A percentile compares a stretch with the other conserved stretches of the same genome.
Evolutionary conservation across 1,140 invertebrate genomes (phyloP).

Genomic region (Leptoteleia sp.): DNA sequence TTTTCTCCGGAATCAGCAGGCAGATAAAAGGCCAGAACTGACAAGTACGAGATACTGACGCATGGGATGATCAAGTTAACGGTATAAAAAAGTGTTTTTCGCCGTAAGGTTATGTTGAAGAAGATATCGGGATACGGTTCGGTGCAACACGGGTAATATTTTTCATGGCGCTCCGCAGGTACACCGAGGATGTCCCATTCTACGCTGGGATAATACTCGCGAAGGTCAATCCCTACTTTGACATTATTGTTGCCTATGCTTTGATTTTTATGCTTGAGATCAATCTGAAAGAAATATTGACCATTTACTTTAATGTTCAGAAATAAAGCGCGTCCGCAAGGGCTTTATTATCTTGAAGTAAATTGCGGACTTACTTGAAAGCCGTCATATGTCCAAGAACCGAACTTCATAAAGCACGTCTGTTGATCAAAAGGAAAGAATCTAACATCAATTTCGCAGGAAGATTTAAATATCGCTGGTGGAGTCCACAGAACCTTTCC

Average conservation of each 20-base stretch:
- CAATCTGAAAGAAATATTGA: no score
- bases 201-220: no score
- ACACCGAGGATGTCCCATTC: no score
- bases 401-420: constrained; percentile 97
- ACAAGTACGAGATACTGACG: constrained; percentile 95
- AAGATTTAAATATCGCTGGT: constrained; percentile 98
- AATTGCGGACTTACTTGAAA: constrained; percentile 69
- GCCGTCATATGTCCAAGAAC: constrained; percentile 99
- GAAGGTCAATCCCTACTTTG: no score
- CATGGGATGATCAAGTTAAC: constrained; percentile 97
- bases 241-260: no score
- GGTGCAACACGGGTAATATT: no score
- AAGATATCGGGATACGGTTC: no score
- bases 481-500: constrained; percentile 96
- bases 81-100: constrained; percentile 97
- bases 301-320: no score
- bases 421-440: constrained; percentile 99
- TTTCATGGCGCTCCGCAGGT: no score
- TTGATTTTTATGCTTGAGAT: no score
- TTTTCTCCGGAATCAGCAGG: constrained; percentile 99
- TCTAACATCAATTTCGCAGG: constrained; percentile 97
- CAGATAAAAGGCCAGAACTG: constrained; percentile 97
- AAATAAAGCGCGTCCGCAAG: no score
- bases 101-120: constrained; percentile 97
- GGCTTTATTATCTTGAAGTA: no score